Evolutionary conservation across 2,113 vertebrate genomes (phyloP).

Genomic region (Oriolus oriolus): DNA sequence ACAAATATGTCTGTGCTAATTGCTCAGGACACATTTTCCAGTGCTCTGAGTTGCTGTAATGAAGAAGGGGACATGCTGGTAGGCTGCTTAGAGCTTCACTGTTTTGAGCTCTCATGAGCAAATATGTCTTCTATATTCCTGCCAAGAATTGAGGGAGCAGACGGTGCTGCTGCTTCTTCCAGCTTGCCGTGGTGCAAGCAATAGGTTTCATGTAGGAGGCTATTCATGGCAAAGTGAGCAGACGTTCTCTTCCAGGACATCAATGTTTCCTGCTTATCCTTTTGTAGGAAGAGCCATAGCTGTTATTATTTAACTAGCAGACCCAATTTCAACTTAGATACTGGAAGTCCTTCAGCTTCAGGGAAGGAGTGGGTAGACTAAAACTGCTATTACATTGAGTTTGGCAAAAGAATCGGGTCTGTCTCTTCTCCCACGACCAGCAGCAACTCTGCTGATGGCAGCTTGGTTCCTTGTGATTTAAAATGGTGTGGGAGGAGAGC

Average conservation of each 20-base stretch:
- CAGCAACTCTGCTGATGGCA: background rate
- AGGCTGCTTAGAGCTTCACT: background rate
- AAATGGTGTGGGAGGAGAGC: background rate
- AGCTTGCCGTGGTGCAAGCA: background rate
- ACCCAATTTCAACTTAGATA: background rate
- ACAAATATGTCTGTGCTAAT: background rate
- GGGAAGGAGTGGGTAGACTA: background rate
- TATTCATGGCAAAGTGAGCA: background rate
- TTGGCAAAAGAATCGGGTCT: background rate
- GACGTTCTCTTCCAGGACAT: background rate
- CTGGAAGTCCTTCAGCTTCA: background rate
- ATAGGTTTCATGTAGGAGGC: background rate
- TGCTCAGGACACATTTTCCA: background rate
- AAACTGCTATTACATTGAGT: background rate
- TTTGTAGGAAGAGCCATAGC: background rate
- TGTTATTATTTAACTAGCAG: background rate
- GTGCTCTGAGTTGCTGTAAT: background rate
- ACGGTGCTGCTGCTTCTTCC: background rate
- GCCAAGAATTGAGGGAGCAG: slow-evolving; percentile 11
- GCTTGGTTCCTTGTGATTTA: background rate
- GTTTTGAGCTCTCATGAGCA: background rate
- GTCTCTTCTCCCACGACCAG: background rate
- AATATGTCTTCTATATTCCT: background rate
- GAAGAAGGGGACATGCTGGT: background rate
- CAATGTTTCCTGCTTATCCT: background rate